phyloP scores from a whole-genome alignment of 2,888 invertebrate genomes.

The Aproaerema taeniolella region DNA sequence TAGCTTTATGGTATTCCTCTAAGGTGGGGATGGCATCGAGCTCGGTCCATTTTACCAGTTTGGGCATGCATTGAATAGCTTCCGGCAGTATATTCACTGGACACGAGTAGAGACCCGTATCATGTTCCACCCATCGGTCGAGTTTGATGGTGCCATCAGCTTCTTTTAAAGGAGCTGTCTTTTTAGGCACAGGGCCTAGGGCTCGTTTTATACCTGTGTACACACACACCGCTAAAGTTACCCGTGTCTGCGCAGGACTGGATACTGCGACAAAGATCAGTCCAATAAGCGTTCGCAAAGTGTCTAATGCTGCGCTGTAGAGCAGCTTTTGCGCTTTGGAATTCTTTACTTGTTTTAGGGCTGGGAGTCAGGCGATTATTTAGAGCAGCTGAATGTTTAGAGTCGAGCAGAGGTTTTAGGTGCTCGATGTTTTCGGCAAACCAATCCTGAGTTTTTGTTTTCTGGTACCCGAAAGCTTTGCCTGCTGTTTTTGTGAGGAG shows the following conservation, averaged over 20 bases:
- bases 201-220: conserved; percentile 15
- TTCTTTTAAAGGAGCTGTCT: conserved; percentile 10
- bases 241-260: not conserved
- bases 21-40: not conserved
- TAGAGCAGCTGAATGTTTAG: not conserved
- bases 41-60: not conserved
- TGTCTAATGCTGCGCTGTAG: not conserved
- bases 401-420: not conserved
- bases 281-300: not conserved
- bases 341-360: not conserved
- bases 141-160: not conserved
- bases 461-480: not conserved
- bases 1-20: not conserved
- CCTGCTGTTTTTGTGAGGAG: not conserved
- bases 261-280: not conserved
- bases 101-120: not conserved
- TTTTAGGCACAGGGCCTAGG: conserved; percentile 12
- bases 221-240: conserved; percentile 3
- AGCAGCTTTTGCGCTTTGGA: not conserved
- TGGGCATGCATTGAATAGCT: not conserved
- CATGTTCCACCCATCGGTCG: not conserved
- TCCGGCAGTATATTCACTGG: not conserved
- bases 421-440: not conserved
- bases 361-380: not conserved
- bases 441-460: not conserved